A percentile compares a stretch with the other conserved stretches of the same genome.
phyloP scores from a whole-genome alignment of 2,113 vertebrate genomes.

The Tragulus kanchil region DNA sequence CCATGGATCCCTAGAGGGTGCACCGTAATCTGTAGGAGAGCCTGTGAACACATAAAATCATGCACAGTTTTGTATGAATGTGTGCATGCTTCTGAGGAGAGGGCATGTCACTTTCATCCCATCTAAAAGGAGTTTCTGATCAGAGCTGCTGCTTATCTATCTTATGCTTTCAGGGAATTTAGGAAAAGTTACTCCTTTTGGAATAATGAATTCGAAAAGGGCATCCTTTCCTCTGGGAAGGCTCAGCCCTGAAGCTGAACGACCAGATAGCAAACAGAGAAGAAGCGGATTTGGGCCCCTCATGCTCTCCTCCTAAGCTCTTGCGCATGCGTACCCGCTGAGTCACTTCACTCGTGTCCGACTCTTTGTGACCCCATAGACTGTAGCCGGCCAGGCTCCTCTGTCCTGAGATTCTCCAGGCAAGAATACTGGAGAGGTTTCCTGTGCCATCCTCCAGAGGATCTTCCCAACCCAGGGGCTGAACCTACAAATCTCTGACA shows the following conservation, averaged over 20 bases:
- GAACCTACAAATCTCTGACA: background rate
- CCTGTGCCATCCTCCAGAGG: background rate
- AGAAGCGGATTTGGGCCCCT: rapidly evolving
- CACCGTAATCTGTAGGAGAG: background rate
- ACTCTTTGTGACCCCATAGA: background rate
- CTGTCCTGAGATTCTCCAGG: background rate
- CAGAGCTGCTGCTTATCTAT: background rate
- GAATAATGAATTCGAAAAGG: background rate
- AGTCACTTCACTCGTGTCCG: background rate
- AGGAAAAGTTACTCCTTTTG: background rate
- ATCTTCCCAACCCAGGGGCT: background rate
- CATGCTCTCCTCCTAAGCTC: background rate
- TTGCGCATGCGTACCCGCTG: background rate
- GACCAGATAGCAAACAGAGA: background rate
- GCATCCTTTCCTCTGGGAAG: background rate
- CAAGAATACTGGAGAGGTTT: background rate
- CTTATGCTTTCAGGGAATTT: background rate
- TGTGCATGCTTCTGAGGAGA: background rate
- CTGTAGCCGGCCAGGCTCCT: background rate
- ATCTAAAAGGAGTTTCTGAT: background rate
- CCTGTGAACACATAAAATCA: background rate
- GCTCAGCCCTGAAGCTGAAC: background rate
- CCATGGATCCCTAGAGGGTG: no score
- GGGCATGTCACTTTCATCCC: background rate
- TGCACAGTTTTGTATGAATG: background rate